Percentiles rank a stretch among this genome's conserved stretches.
These are phyloP conservation scores for Varanus komodoensis DNA, from an alignment of 2,113 vertebrate species.

Conservation along the genomic window DNA sequence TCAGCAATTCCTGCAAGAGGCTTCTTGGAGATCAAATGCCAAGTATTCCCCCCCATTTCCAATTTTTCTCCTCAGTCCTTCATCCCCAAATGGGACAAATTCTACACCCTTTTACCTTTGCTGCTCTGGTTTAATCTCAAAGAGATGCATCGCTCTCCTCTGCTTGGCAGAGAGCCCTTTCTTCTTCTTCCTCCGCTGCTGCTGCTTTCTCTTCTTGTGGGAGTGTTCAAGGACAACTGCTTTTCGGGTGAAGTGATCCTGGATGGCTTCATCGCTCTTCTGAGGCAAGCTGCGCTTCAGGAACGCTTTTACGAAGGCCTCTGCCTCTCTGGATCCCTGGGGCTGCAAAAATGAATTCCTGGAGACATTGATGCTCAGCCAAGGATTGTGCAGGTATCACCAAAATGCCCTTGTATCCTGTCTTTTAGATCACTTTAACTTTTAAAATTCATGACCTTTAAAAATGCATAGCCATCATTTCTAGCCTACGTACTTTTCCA, in stretches of 20 bases:
- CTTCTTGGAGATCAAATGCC: fast-evolving
- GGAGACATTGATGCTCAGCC: no score
- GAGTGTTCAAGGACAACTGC: constrained; percentile 84
- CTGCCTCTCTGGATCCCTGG: constrained; percentile 64
- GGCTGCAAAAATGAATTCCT: constrained; percentile 60
- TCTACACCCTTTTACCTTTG: constrained; percentile 77
- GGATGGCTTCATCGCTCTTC: constrained; percentile 35
- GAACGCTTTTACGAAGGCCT: constrained; percentile 82
- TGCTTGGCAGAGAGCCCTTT: constrained; percentile 84
- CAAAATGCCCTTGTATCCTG: not conserved
- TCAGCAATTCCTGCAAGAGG: not conserved
- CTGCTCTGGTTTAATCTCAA: constrained; percentile 85
- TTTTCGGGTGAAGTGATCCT: constrained; percentile 78
- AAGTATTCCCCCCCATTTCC: not conserved
- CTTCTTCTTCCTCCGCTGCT: constrained; percentile 71
- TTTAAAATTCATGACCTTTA: not conserved
- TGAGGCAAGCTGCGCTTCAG: constrained; percentile 79
- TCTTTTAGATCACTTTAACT: not conserved
- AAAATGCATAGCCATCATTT: not conserved
- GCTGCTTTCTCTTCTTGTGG: constrained; percentile 65
- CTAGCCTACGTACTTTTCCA: not conserved
- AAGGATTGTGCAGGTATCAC: not conserved
- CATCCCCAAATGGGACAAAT: fast-evolving
- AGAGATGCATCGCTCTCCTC: constrained; percentile 81
- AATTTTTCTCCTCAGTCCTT: not conserved